These are phyloP conservation scores for Callimorpha dominula DNA, from an alignment of 2,888 invertebrate genomes.

Conservation along the genomic window DNA sequence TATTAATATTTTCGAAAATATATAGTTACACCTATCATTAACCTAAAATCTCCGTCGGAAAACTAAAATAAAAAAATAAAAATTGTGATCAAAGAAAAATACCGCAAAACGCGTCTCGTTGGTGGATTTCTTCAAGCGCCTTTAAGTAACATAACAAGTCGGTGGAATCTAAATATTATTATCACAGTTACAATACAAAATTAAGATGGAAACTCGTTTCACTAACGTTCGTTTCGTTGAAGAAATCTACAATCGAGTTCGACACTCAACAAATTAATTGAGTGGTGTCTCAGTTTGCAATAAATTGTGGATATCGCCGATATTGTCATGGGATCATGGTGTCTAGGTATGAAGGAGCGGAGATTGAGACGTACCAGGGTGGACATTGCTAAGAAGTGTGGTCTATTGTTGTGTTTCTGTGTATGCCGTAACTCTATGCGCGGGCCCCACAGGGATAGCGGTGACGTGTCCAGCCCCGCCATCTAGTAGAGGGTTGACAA, in stretches of 20 bases:
- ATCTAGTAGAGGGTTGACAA: conserved; percentile 82
- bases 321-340: conserved; percentile 61
- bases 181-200: conserved; percentile 86
- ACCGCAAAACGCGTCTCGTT: conserved; percentile 68
- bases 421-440: conserved; percentile 75
- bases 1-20: conserved; percentile 74
- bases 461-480: conserved; percentile 82
- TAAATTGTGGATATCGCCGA: conserved; percentile 42
- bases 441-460: conserved; percentile 80
- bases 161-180: conserved; percentile 84
- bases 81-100: conserved; percentile 80
- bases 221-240: conserved; percentile 76
- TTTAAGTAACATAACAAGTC: conserved; percentile 77
- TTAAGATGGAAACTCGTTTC: conserved; percentile 78
- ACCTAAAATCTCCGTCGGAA: conserved; percentile 77
- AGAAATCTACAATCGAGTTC: conserved; percentile 82
- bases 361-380: conserved; percentile 45
- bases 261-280: conserved; percentile 48
- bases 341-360: conserved; percentile 44
- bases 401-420: conserved; percentile 66
- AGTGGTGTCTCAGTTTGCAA: conserved; percentile 48
- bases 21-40: conserved; percentile 63
- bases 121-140: conserved; percentile 81
- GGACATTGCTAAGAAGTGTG: conserved; percentile 40
- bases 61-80: conserved; percentile 73